Evolutionary conservation across 1,140 invertebrate genomes (phyloP), one percentile per base, ranked within the genome.

Genomic region (Rhizoglyphus robini): DNA sequence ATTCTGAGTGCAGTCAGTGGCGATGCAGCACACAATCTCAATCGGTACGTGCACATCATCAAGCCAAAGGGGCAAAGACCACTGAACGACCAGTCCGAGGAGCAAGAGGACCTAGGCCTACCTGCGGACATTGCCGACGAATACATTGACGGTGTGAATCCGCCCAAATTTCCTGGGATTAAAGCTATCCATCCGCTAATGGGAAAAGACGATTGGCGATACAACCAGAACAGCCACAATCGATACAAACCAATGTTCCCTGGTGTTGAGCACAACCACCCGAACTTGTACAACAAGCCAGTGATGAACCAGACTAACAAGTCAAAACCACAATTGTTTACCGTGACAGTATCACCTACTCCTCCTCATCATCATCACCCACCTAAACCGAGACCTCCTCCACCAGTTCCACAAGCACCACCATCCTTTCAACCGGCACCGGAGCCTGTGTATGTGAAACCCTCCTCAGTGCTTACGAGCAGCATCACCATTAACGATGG

Each of bases 131-230:
- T 63, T 25, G 61, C 61, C 3, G 3, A 63, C 32, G 61, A 63
- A 8, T 63, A 63, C 32, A 63, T 63, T 11, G 61, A 63, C 32
- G 32, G 30, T 5, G 61, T 63, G 36, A 63, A 63, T 63, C 61
- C 61, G 23, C 61, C 61, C 11, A 63, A 63, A 49, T 63, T 63
- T 41, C 32, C 51, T 23, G 51, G 51, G 8, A 27, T 54, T 54
- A 54, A 54, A 32, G 51, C 23, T 8, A 27, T 54, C 31, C 8
- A 8, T 54, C 51, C 51, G 20, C 20, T 54, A 23, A 27, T 54
- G 31, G 51, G 5, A 32, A 54, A 20, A 5, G 31, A 54, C 20
- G 51, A 54, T 8, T 54, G 51, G 51, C 51, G 51, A 54, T 18
- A 41, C n/a, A n/a, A n/a, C n/a, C n/a, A n/a, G n/a, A n/a, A n/a